A percentile compares a stretch with the other conserved stretches of the same genome.
These are phyloP conservation scores for Hypotaenidia philippensis DNA, from an alignment of 2,797 vertebrate genomes.

Conservation along the genomic window DNA sequence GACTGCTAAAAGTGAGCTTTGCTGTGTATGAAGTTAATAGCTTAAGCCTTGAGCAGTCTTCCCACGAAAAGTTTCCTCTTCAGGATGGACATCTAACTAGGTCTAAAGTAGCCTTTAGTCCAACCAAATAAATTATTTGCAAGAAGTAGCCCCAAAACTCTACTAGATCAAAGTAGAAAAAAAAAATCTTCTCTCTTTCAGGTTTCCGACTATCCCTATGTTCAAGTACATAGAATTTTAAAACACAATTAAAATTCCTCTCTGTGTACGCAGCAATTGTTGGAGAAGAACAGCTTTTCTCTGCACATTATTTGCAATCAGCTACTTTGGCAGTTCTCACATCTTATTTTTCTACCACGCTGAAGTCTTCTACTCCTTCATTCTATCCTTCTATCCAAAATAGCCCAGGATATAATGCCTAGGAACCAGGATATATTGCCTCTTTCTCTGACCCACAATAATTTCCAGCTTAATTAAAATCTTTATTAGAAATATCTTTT, in stretches of 20 bases:
- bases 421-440: neutral
- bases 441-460: neutral
- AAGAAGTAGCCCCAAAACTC: neutral
- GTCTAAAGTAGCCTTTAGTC: neutral
- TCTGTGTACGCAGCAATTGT: neutral
- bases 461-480: conserved; percentile 1
- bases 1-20: neutral
- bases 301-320: neutral
- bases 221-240: neutral
- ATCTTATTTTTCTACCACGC: neutral
- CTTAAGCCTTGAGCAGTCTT: neutral
- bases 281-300: neutral
- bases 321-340: neutral
- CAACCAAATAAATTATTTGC: neutral
- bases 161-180: neutral
- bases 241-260: neutral
- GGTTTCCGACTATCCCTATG: neutral
- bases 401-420: neutral
- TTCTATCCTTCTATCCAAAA: neutral
- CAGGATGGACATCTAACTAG: neutral
- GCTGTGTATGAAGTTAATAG: neutral
- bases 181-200: neutral
- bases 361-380: neutral
- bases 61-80: neutral
- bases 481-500: neutral